A percentile compares a stretch with the other conserved stretches of the same genome.
phyloP scores from a whole-genome alignment of 2,113 vertebrate species.

The Thamnaconus septentrionalis region DNA sequence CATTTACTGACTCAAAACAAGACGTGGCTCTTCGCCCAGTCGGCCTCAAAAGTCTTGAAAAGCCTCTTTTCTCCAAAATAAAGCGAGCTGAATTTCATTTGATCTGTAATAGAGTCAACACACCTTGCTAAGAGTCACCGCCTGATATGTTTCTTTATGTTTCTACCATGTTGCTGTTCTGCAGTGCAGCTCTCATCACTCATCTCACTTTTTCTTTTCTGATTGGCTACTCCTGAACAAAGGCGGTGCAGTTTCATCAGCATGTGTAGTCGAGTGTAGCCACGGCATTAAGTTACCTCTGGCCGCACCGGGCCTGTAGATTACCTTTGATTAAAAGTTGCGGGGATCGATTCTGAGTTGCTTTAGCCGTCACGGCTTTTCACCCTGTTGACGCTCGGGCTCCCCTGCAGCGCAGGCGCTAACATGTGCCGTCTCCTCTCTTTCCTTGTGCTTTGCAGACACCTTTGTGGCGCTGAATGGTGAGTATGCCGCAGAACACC shows the following conservation, averaged over 20 bases:
- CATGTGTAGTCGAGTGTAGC: constrained; percentile 44
- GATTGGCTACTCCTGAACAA: constrained; percentile 18
- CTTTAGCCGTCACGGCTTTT: constrained; percentile 57
- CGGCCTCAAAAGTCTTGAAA: constrained; percentile 24
- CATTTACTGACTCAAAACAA: constrained; percentile 41
- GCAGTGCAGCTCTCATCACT: too few relatives aligned
- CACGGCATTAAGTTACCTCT: constrained; percentile 31
- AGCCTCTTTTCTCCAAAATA: constrained; percentile 21
- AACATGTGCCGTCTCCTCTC: constrained; percentile 63
- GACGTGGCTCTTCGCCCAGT: constrained; percentile 23
- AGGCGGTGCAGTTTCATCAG: constrained; percentile 29
- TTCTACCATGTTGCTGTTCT: too few relatives aligned
- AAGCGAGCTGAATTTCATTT: background rate
- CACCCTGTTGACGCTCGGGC: constrained; percentile 45
- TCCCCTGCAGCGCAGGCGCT: constrained; percentile 37
- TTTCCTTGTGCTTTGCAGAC: constrained; percentile 78
- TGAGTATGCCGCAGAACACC: constrained; percentile 74
- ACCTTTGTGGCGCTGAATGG: constrained; percentile 96
- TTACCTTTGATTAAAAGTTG: constrained; percentile 49
- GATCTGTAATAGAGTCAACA: background rate
- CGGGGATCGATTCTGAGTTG: constrained; percentile 48
- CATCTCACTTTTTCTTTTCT: too few relatives aligned
- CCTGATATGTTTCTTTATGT: too few relatives aligned
- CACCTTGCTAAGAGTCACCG: too few relatives aligned
- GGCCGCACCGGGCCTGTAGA: constrained; percentile 20